phyloP scores from a whole-genome alignment of 1,140 invertebrate genomes.

The Drosophila guanche region DNA sequence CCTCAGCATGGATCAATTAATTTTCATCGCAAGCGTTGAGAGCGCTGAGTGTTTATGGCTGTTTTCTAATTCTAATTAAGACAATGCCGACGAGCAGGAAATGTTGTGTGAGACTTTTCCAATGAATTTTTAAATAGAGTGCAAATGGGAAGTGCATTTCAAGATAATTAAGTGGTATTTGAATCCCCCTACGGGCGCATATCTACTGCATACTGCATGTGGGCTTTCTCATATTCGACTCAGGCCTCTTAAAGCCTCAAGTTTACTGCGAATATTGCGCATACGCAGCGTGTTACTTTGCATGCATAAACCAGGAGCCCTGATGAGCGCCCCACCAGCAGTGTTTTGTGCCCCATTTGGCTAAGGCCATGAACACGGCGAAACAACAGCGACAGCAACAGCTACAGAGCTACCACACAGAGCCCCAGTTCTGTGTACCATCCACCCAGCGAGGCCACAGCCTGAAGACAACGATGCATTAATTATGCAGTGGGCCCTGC shows the following conservation, averaged over 20 bases:
- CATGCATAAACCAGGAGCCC: constrained; percentile 66
- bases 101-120: constrained; percentile 7
- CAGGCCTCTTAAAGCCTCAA: constrained; percentile 30
- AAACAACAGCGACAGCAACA: not conserved
- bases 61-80: constrained; percentile 64
- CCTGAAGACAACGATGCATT: constrained; percentile 56
- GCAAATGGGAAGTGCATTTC: constrained; percentile 21
- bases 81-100: constrained; percentile 24
- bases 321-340: constrained; percentile 15
- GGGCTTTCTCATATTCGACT: constrained; percentile 3
- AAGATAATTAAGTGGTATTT: constrained; percentile 20
- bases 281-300: constrained; percentile 72
- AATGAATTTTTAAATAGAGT: constrained; percentile 29
- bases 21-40: constrained; percentile 59
- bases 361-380: constrained; percentile 16
- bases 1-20: constrained; percentile 74
- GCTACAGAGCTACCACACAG: too few relatives aligned
- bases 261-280: constrained; percentile 46
- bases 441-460: constrained; percentile 11
- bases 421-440: not conserved
- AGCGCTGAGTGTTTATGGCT: constrained; percentile 68
- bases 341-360: constrained; percentile 56
- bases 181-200: not conserved
- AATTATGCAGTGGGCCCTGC: constrained; percentile 57
- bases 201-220: not conserved